Evolutionary conservation across 1,140 invertebrate genomes (phyloP).

Genomic region (Catajapyx aquilonaris): DNA sequence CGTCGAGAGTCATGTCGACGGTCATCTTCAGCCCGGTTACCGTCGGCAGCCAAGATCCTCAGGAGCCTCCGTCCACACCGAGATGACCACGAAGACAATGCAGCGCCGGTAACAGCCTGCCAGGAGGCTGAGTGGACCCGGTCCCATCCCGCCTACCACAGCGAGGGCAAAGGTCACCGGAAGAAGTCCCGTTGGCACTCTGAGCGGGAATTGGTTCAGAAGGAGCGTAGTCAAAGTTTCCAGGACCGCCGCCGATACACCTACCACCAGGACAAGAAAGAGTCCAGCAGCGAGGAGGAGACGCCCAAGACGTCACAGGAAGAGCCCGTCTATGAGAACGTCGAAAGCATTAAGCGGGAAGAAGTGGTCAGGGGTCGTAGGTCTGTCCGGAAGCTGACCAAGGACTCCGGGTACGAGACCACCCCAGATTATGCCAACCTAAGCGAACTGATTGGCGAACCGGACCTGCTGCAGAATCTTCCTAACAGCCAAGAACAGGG

Average conservation of each 20-base stretch:
- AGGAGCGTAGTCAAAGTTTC: slow-evolving; percentile 13
- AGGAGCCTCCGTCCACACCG: not conserved
- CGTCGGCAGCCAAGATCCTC: not conserved
- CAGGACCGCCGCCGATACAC: slow-evolving; percentile 5
- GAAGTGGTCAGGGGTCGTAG: slow-evolving; percentile 10
- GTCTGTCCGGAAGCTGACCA: slow-evolving; percentile 16
- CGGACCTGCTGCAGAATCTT: not conserved
- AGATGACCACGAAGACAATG: not conserved
- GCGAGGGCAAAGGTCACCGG: slow-evolving; percentile 12
- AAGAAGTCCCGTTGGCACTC: slow-evolving; percentile 10
- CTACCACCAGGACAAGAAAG: not conserved
- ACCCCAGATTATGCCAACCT: slow-evolving; percentile 16
- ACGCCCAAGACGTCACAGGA: too few species aligned
- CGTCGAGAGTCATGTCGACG: too few species aligned
- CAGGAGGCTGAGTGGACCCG: slow-evolving; percentile 1
- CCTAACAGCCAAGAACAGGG: not conserved
- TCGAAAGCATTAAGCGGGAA: slow-evolving; percentile 2
- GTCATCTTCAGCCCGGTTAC: not conserved
- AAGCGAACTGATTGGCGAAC: slow-evolving; percentile 8
- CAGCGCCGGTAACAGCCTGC: not conserved
- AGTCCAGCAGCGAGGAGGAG: too few species aligned
- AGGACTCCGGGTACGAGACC: slow-evolving; percentile 19
- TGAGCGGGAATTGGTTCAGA: slow-evolving; percentile 2
- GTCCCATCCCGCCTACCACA: slow-evolving; percentile 12
- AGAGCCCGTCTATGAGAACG: not conserved